phyloP scores from a whole-genome alignment of 2,888 invertebrate genomes.

The Pseudanteris insignis region DNA sequence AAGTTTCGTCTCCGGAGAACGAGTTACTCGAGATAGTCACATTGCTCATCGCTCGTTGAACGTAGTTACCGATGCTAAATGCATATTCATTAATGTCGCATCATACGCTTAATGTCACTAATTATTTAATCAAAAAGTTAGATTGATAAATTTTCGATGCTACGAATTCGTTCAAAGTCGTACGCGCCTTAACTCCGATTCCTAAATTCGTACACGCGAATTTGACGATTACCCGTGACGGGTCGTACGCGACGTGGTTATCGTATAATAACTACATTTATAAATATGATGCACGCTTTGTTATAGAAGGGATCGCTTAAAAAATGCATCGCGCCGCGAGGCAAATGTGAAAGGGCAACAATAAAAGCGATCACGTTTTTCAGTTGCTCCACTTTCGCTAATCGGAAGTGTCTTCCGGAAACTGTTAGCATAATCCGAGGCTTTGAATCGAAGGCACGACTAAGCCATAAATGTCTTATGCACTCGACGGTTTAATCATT shows the following conservation, averaged over 20 bases:
- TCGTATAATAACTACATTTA: slow-evolving; percentile 20
- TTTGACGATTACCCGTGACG: slow-evolving; percentile 3
- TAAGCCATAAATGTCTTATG: slow-evolving; percentile 24
- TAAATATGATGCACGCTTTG: slow-evolving; percentile 24
- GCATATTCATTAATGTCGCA: slow-evolving; percentile 40
- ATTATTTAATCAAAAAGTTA: slow-evolving; percentile 37
- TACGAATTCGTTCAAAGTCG: slow-evolving; percentile 2
- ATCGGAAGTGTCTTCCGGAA: slow-evolving; percentile 41
- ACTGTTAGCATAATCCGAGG: slow-evolving; percentile 42
- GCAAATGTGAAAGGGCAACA: slow-evolving; percentile 38
- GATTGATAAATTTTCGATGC: slow-evolving; percentile 29
- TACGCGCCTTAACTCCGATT: no score
- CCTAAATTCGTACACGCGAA: no score
- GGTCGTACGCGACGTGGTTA: not conserved
- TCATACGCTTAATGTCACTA: slow-evolving; percentile 33
- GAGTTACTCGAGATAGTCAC: slow-evolving; percentile 39
- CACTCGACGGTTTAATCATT: slow-evolving; percentile 24
- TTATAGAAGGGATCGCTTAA: slow-evolving; percentile 16
- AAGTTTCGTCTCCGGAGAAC: slow-evolving; percentile 42
- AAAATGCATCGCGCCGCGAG: slow-evolving; percentile 19
- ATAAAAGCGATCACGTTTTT: slow-evolving; percentile 36
- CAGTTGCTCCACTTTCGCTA: slow-evolving; percentile 34
- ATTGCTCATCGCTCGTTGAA: slow-evolving; percentile 31
- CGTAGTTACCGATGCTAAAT: slow-evolving; percentile 39
- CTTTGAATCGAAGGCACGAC: slow-evolving; percentile 41